These are phyloP conservation scores for Chrysopilus asiliformis DNA, from an alignment of 2,888 invertebrate genomes.

Conservation along the genomic window DNA sequence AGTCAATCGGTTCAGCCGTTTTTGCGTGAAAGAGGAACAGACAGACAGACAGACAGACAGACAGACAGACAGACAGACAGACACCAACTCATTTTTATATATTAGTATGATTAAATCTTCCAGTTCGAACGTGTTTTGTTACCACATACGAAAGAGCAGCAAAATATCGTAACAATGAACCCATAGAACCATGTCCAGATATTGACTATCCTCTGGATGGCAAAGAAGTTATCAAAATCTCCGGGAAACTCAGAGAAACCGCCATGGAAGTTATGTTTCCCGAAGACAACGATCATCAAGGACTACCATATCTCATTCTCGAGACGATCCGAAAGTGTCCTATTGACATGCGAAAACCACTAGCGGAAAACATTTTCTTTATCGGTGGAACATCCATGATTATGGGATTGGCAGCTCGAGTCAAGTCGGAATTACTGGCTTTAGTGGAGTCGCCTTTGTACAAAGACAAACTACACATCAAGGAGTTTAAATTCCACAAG, in stretches of 20 bases:
- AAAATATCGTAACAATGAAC: conserved; percentile 36
- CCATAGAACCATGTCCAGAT: conserved; percentile 43
- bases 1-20: too few relatives aligned
- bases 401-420: conserved; percentile 67
- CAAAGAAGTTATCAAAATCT: conserved; percentile 47
- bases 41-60: too few relatives aligned
- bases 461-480: conserved; percentile 45
- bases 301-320: conserved; percentile 72
- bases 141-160: conserved; percentile 57
- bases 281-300: conserved; percentile 66
- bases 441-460: conserved; percentile 51
- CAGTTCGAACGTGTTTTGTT: conserved; percentile 82
- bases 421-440: conserved; percentile 60
- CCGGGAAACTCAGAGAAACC: conserved; percentile 61
- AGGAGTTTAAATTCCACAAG: conserved; percentile 64
- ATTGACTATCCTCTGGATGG: conserved; percentile 55
- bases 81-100: too few relatives aligned
- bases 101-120: conserved; percentile 16
- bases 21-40: too few relatives aligned
- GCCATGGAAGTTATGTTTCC: conserved; percentile 77
- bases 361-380: conserved; percentile 74
- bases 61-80: too few relatives aligned
- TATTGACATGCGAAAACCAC: conserved; percentile 59
- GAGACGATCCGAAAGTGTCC: conserved; percentile 71
- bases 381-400: conserved; percentile 77